Evolutionary conservation across 2,797 vertebrate species (phyloP), one percentile per base, ranked within the genome.

Genomic region (Aldrovandia affinis): DNA sequence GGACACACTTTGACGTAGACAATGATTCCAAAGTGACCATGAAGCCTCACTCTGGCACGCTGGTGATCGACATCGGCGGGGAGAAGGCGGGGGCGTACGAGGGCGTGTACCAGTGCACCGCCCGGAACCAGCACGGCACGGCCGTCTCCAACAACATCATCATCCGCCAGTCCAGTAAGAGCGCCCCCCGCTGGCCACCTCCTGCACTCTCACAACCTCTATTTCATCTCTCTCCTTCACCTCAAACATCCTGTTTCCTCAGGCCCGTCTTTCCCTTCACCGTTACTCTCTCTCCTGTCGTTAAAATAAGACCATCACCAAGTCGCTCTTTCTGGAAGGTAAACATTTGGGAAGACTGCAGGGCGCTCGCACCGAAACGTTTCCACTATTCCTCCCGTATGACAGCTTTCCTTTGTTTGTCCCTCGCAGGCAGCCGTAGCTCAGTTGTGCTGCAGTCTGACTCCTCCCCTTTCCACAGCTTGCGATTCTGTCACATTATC

Each of bases 1-100:
- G 98, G 88, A 98, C 96, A 59, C 97, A 99, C 93, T 99, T 97
- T 91, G 97, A 99, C 92, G 94, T 96, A 6, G 98, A 99, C 63
- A 92, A 95, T 89, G 96, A 98, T 88, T 81, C 95, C 82, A 95
- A 94, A 18, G 96, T 99, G 89, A 96, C 88, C 88, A 97, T 98
- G 97, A 97, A 89, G 89, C 88, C 94, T 75, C 95, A 95, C 90
- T 97, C 97, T 0, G 98, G 98, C 78, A 99, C 98, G 0, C 95
- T 99, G 84, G 92, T 95, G 83, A 92, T 99, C 92, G 97, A 99
- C 92, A 98, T 99, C 90, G 96, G 96, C 90, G 95, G 95, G 73
- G 97, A 95, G 84, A 96, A 96, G 85, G 96, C 95, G 0, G 97
- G 99, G 85, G 90, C 94, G 0, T 99, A 98, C 3, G 98, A 99